These are phyloP conservation scores for Lateolabrax maculatus DNA, from an alignment of 2,797 vertebrate species.

Conservation along the genomic window DNA sequence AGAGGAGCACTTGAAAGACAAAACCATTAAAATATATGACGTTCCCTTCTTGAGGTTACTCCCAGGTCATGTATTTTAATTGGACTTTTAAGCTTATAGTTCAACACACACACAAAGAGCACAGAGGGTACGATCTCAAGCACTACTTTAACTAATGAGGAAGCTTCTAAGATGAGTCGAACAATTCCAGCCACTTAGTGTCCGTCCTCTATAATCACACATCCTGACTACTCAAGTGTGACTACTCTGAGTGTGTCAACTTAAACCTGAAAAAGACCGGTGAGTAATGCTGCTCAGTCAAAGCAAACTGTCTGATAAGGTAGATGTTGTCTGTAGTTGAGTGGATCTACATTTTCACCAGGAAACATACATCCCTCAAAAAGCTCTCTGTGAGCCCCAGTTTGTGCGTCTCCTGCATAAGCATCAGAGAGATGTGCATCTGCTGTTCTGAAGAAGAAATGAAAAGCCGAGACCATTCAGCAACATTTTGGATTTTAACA, in stretches of 20 bases:
- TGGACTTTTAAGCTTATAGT: not conserved
- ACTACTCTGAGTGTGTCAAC: not conserved
- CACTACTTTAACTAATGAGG: conserved; percentile 37
- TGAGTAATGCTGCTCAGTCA: conserved; percentile 1
- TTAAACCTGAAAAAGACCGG: not conserved
- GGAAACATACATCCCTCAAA: not conserved
- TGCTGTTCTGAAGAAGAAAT: not conserved
- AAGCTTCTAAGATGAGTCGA: conserved; percentile 18
- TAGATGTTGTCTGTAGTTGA: not conserved
- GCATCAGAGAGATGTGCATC: not conserved
- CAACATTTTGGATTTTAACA: no score
- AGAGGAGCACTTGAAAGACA: not conserved
- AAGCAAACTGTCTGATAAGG: not conserved
- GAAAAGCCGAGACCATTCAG: not conserved
- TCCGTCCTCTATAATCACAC: not conserved
- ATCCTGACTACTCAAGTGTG: conserved; percentile 12
- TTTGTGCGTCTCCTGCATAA: not conserved
- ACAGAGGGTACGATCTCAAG: conserved; percentile 18
- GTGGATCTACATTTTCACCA: not conserved
- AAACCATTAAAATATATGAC: conserved; percentile 1
- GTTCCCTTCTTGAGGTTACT: not conserved
- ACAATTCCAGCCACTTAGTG: conserved; percentile 8
- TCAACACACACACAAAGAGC: not conserved
- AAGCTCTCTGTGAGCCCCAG: not conserved
- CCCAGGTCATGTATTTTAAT: not conserved